Base-by-base conservation (phyloP, 2,113 vertebrate species). In the Montifringilla adamsi region DNA sequence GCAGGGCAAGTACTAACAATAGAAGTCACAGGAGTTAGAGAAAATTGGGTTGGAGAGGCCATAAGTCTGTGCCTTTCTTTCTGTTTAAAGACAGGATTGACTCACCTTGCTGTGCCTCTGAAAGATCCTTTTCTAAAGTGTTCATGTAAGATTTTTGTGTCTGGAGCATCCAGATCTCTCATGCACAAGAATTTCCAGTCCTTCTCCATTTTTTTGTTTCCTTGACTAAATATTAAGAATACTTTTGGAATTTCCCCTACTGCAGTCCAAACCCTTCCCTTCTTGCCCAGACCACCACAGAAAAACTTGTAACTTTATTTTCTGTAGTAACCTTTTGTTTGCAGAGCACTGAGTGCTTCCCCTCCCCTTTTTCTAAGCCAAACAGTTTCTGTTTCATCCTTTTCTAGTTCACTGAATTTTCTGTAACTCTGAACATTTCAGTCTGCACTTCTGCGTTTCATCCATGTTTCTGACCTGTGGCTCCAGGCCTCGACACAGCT, bases 41-140 rank as follows among this genome's bases (percentile, higher is more conserved):
- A 89, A 92, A 96, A 95, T 81, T 87, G 68, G 64, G 83, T 67
- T 93, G 89, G 83, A 94, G 87, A 89, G 73, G 79, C 88, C 59
- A 15, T 30, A 68, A 93, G 46, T 47, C 76, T 67, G 10, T 90
- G 69, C 41, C 76, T 93, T 84, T 90, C 68, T 63, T 94, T 47
- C 37, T 50, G 27, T 81, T 86, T 90, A 90, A 92, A 93, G 85
- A 46, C 46, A 90, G 80, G 39, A 81, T 63, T 84, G 89, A 56
- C 43, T 93, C 76, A 77, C 76, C 80, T 93, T 81, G 59, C 86
- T 90, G 35, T 86, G 56, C 28, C 68, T 43, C n/a, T 93, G 82
- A 73, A 24, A 80, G 46, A 30, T 58, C 21, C 58, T 62, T 93
- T 88, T 81, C 68, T 86, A 81, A 84, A 80, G 50, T 39, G 14